Percentiles rank a stretch among this genome's conserved stretches.
phyloP scores from a whole-genome alignment of 2,113 vertebrate species.

The Microtus richardsoni region DNA sequence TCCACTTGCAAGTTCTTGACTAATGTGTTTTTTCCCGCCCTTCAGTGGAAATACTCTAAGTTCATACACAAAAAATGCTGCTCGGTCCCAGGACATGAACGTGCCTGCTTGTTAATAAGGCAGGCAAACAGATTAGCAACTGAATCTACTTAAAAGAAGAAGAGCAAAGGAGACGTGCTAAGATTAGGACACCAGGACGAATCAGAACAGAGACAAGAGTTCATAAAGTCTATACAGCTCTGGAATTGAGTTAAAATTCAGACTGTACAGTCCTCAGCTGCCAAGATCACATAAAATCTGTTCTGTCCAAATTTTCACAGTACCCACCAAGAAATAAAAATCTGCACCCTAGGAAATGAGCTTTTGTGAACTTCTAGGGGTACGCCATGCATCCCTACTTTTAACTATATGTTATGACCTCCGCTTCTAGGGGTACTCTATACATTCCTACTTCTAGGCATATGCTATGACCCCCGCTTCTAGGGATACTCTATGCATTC shows the following conservation, averaged over 20 bases:
- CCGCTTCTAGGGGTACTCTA: background rate
- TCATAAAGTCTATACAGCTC: background rate
- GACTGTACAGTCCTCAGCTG: background rate
- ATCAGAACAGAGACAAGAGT: background rate
- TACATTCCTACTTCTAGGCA: too few species aligned
- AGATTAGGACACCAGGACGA: background rate
- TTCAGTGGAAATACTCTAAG: background rate
- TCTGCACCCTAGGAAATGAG: background rate
- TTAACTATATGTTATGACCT: background rate
- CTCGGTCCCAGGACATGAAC: background rate
- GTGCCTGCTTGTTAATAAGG: background rate
- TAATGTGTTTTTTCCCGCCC: background rate
- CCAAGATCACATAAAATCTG: constrained; percentile 1
- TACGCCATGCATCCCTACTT: background rate
- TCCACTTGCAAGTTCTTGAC: background rate
- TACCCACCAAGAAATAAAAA: background rate
- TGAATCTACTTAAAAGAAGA: background rate
- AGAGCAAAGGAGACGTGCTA: background rate
- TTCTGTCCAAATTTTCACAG: background rate
- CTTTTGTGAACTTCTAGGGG: background rate
- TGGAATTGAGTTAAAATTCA: background rate
- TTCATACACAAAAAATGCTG: background rate
- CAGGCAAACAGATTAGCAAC: background rate
- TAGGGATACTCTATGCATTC: too few species aligned
- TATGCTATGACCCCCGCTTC: too few species aligned